phyloP scores from a whole-genome alignment of 2,888 invertebrate genomes.

The Xylota sylvarum region DNA sequence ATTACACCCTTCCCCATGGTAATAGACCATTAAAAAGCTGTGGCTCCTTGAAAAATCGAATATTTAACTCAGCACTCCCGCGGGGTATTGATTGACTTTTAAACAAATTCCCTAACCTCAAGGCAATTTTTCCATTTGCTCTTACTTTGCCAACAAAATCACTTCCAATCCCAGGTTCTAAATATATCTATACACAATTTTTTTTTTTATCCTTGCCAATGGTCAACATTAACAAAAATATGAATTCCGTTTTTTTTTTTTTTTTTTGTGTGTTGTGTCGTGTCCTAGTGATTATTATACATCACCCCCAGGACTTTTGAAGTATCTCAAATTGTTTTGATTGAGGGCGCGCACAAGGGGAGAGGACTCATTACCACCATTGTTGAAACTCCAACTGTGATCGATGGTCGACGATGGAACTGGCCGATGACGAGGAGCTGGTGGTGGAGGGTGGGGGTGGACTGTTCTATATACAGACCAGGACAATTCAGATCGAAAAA shows the following conservation, averaged over 20 bases:
- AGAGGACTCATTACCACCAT: conserved; percentile 24
- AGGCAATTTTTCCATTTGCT: not conserved
- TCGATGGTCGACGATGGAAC: conserved; percentile 11
- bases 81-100: conserved; percentile 49
- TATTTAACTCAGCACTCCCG: conserved; percentile 28
- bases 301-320: conserved; percentile 33
- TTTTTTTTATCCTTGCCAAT: conserved; percentile 27
- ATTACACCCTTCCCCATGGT: not conserved
- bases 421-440: too few relatives aligned
- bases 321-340: conserved; percentile 22
- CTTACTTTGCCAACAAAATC: conserved; percentile 3
- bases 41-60: conserved; percentile 19
- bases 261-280: not conserved
- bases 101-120: conserved; percentile 5
- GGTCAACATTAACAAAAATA: conserved; percentile 25
- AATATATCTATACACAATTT: not conserved
- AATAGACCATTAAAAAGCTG: conserved; percentile 16
- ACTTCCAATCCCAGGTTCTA: conserved; percentile 4
- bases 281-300: conserved; percentile 6
- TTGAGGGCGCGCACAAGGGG: not conserved
- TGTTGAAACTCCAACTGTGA: conserved; percentile 41
- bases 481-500: conserved; percentile 4
- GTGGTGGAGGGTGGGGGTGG: too few relatives aligned
- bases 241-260: conserved; percentile 9
- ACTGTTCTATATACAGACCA: not conserved